phyloP scores from a whole-genome alignment of 1,140 invertebrate species.

The Anagrus nilaparvatae region DNA sequence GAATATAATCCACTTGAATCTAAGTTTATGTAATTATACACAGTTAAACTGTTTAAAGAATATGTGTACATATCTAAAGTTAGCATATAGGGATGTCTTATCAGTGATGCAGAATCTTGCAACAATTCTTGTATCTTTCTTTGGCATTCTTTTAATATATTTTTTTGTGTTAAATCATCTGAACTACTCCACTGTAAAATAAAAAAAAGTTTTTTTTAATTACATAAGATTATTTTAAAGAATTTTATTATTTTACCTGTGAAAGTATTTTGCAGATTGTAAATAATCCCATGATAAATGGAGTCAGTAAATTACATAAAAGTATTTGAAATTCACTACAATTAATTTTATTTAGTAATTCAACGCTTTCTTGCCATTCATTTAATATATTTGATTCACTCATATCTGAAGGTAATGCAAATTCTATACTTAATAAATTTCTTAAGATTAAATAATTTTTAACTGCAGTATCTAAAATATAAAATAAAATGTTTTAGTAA shows the following conservation, averaged over 20 bases:
- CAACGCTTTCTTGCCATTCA: conserved; percentile 42
- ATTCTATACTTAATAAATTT: conserved; percentile 46
- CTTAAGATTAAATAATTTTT: conserved; percentile 40
- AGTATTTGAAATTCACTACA: conserved; percentile 38
- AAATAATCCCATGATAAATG: conserved; percentile 41
- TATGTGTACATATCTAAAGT: conserved; percentile 34
- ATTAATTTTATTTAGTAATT: conserved; percentile 36
- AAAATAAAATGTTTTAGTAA: conserved; percentile 10
- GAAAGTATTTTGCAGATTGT: conserved; percentile 33
- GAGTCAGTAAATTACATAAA: conserved; percentile 40
- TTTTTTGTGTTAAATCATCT: conserved; percentile 20
- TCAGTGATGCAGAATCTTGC: conserved; percentile 19
- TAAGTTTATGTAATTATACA: conserved; percentile 21
- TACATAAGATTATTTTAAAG: background rate
- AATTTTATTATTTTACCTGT: conserved; percentile 27
- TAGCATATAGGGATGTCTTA: conserved; percentile 34
- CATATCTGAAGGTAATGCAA: conserved; percentile 36
- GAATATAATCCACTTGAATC: conserved; percentile 21
- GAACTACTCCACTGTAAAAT: conserved; percentile 31
- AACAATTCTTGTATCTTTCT: conserved; percentile 29
- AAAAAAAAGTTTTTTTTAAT: conserved; percentile 7
- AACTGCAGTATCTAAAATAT: conserved; percentile 38
- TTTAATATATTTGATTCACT: conserved; percentile 31
- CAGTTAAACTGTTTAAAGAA: conserved; percentile 28
- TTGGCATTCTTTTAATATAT: conserved; percentile 30